These are phyloP conservation scores for Neodiprion fabricii DNA, from an alignment of 1,140 invertebrate species.

Conservation along the genomic window DNA sequence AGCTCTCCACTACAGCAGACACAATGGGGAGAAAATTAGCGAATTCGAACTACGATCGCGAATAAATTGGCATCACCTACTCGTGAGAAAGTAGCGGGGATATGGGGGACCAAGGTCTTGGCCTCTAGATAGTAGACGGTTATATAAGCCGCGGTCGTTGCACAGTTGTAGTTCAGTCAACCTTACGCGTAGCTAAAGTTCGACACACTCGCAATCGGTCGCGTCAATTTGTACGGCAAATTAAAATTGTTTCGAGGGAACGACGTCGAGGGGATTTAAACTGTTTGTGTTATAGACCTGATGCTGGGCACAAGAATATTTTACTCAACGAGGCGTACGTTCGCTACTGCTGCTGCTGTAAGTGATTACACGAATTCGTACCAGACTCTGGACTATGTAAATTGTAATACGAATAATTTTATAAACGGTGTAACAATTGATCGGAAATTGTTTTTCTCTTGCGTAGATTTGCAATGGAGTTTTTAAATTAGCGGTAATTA, in stretches of 20 bases:
- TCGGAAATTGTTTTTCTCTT: too few relatives aligned
- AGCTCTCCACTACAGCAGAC: too few relatives aligned
- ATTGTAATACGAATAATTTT: not conserved
- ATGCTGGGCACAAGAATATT: slow-evolving; percentile 33
- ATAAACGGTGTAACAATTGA: not conserved
- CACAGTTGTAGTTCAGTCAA: slow-evolving; percentile 33
- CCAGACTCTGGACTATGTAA: too few relatives aligned
- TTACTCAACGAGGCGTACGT: slow-evolving; percentile 27
- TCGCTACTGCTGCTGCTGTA: slow-evolving; percentile 32
- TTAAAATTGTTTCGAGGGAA: not conserved
- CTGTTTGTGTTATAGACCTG: slow-evolving; percentile 1
- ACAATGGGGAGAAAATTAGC: too few relatives aligned
- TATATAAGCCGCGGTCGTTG: slow-evolving; percentile 35
- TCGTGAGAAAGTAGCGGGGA: not conserved
- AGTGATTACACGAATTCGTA: slow-evolving; percentile 14
- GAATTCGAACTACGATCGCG: too few relatives aligned
- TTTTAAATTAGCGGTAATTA: too few relatives aligned
- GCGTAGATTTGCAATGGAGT: too few relatives aligned
- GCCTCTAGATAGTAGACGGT: slow-evolving; percentile 29
- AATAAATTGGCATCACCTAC: too few relatives aligned
- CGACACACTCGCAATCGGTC: not conserved
- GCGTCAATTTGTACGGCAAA: too few relatives aligned
- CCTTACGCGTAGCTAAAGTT: slow-evolving; percentile 22
- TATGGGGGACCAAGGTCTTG: slow-evolving; percentile 26
- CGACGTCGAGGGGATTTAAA: not conserved